phyloP scores from a whole-genome alignment of 2,797 vertebrate species.

The Malacoraja senta region DNA sequence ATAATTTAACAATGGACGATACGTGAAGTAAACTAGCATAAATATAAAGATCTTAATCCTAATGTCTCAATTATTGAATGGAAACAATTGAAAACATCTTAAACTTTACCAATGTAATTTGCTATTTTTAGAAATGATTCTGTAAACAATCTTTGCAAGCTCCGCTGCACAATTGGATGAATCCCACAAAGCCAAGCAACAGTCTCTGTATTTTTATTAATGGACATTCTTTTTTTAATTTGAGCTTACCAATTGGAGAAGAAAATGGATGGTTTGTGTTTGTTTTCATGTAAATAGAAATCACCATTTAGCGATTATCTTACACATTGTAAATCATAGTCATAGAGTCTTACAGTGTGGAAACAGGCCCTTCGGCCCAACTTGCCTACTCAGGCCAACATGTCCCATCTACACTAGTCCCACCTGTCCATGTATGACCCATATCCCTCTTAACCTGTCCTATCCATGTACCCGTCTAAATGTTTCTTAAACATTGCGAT shows the following conservation, averaged over 20 bases:
- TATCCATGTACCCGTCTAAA: too few species aligned
- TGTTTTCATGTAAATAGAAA: background rate
- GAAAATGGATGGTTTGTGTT: background rate
- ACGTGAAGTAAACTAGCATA: background rate
- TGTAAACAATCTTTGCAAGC: background rate
- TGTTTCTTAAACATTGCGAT: too few species aligned
- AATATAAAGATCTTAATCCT: background rate
- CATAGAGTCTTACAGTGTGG: too few species aligned
- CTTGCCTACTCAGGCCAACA: too few species aligned
- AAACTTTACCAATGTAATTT: background rate
- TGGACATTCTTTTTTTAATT: background rate
- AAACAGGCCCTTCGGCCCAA: too few species aligned
- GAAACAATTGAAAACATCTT: background rate
- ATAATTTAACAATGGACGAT: background rate
- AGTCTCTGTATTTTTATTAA: background rate
- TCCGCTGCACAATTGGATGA: background rate
- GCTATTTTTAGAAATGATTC: background rate
- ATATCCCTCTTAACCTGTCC: too few species aligned
- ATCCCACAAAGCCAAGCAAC: background rate
- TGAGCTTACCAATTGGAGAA: background rate
- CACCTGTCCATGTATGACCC: too few species aligned
- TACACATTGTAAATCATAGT: background rate
- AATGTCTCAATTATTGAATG: background rate
- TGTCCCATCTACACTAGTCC: too few species aligned
- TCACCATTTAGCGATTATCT: too few species aligned